Base-by-base conservation (phyloP, 2,888 invertebrate species). In the Drosophila dives region DNA sequence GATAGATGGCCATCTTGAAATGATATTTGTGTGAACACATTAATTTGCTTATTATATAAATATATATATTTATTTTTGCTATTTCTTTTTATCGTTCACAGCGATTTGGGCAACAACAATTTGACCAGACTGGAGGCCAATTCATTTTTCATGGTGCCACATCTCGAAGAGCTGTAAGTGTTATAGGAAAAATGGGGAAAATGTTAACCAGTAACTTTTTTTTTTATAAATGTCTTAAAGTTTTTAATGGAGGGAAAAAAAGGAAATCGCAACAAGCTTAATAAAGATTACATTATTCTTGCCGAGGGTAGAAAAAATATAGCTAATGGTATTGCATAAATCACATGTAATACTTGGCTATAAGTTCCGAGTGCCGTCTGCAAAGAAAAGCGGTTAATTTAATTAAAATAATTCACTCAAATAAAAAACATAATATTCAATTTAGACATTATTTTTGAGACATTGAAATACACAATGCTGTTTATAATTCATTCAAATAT, bases 61-160 rank as follows among this genome's bases (percentile, higher is more conserved):
- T 26, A 26, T 90, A 86, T 17, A 26, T 29, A 7, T 42, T 50
- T n/a, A n/a, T 79, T 3, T 40, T 48, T 71, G 40, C 49, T 42
- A 6, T 33, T 34, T 38, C 32, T 42, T 23, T 15, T 7, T 34
- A 23, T 42, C 20, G 0, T 53, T 59, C 34, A 7, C 96, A 97
- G 97, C 91, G 97, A 97, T 93, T 94, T 97, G 92, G 95, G 96
- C 80, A 95, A 95, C 94, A 97, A 97, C 94, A 97, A 97, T 93
- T 95, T 97, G 91, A 96, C 96, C 80, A 93, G 94, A 92, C 94
- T 97, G 93, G 95, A 95, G 90, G 95, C 95, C 83, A 94, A 95
- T 92, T 95, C 96, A 86, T 95, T 97, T 92, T 94, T 94, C 83
- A 94, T 94, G 87, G 95, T 96, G 91, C 93, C 94, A 88, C 94